Evolutionary conservation across 2,888 invertebrate species (phyloP).

Genomic region (Papilio gigon): DNA sequence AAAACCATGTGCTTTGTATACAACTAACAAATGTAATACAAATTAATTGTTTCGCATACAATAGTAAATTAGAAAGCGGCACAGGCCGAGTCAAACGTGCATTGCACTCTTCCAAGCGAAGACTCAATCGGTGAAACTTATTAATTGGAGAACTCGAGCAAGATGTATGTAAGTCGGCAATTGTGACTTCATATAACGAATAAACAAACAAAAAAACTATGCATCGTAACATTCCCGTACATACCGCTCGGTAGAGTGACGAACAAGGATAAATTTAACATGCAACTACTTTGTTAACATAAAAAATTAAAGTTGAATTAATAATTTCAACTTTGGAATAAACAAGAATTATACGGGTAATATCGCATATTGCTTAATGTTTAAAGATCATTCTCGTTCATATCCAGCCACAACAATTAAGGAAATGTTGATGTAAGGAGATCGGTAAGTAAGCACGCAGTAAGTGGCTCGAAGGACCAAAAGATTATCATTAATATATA

Average conservation of each 20-base stretch:
- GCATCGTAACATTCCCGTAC: constrained; percentile 33
- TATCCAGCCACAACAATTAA: no score
- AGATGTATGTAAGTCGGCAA: constrained; percentile 38
- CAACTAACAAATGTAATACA: constrained; percentile 7
- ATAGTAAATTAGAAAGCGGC: constrained; percentile 32
- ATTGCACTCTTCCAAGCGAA: constrained; percentile 46
- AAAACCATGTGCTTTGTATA: not conserved
- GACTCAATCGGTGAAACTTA: constrained; percentile 58
- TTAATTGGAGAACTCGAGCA: constrained; percentile 52
- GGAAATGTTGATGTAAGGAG: no score
- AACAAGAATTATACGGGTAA: no score
- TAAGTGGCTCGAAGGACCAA: no score
- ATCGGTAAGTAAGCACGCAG: no score
- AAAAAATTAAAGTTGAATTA: no score
- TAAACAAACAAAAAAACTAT: constrained; percentile 31
- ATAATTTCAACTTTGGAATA: no score
- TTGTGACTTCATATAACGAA: constrained; percentile 35
- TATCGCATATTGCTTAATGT: no score
- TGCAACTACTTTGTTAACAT: not conserved
- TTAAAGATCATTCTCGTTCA: no score
- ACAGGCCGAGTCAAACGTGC: constrained; percentile 38
- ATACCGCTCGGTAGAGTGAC: constrained; percentile 13
- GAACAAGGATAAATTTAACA: not conserved
- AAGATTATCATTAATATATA: no score
- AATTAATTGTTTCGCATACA: constrained; percentile 10